Base-by-base conservation (phyloP, 2,113 vertebrate genomes). In the Bagarius yarrelli region DNA sequence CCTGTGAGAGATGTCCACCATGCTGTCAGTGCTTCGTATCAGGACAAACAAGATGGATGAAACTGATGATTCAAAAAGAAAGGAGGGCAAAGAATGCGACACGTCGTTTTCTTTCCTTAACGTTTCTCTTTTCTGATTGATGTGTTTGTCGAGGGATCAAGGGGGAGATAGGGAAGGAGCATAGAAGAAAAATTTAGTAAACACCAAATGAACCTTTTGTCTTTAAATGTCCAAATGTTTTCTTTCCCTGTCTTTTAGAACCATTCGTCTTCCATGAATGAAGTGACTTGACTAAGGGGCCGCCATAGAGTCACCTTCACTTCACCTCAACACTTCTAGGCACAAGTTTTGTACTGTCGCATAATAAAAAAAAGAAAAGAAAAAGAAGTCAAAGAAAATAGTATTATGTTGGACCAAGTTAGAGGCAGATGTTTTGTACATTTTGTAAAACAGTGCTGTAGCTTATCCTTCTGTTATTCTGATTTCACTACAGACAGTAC, bases 371-470 rank as follows among this genome's bases (percentile, higher is more conserved):
- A 60, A 11, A 18, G 8, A 47, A 16, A 25, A 18, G 3, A 1
- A 71, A 71, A 69, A 30, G 66, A 71, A 73, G 34, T 44, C 18
- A 56, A 76, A 86, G 87, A 81, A 87, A 94, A 91, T 92, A 94
- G 93, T 95, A 94, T 95, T 93, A 95, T 93, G 94, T 95, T 95
- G 90, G 95, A 94, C 95, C 94, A 94, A 95, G 95, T 95, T 98
- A 95, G 94, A 96, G 87, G 94, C 94, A 89, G 90, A 95, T 96
- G 95, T 98, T 99, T 98, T 93, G 96, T 98, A 99, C 95, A 94
- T 98, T 98, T 98, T 97, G 96, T 98, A 98, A 95, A 92, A 96
- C 95, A 95, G 95, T 97, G 96, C 93, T 93, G 95, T 98, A 95
- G 95, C 93, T 95, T 94, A 91, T 93, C 94, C 93, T 80, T 80